phyloP scores from a whole-genome alignment of 2,888 invertebrate species.

The Acrobeloides nanus region DNA sequence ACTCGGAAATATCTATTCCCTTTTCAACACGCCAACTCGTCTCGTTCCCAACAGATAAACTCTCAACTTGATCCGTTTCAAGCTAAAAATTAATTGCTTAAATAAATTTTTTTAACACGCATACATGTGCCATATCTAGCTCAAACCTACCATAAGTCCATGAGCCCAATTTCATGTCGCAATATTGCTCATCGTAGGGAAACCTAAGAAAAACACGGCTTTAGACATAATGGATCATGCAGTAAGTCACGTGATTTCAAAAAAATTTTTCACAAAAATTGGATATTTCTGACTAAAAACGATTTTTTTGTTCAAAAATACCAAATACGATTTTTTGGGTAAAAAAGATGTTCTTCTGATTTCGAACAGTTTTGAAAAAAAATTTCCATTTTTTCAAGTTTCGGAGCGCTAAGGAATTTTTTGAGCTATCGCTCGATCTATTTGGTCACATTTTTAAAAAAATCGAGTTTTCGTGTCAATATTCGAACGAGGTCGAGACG shows the following conservation, averaged over 20 bases:
- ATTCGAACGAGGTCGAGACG: too few species aligned
- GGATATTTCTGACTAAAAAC: too few species aligned
- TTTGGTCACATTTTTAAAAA: too few species aligned
- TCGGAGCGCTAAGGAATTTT: too few species aligned
- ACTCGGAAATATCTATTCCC: slow-evolving; percentile 45
- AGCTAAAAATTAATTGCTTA: slow-evolving; percentile 9
- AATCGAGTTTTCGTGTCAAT: too few species aligned
- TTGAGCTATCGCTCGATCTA: too few species aligned
- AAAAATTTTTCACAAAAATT: too few species aligned
- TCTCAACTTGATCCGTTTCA: slow-evolving; percentile 13
- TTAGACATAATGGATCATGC: too few species aligned
- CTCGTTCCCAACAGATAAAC: slow-evolving; percentile 16
- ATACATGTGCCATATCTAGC: slow-evolving; percentile 48
- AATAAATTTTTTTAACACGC: slow-evolving; percentile 1
- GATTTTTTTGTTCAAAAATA: too few species aligned
- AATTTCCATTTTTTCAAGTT: too few species aligned
- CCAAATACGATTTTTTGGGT: slow-evolving; percentile 6
- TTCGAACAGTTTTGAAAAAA: too few species aligned
- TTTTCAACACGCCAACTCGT: slow-evolving; percentile 24
- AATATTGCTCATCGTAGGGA: slow-evolving; percentile 49
- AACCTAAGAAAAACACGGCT: slow-evolving; percentile 38
- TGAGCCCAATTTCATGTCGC: slow-evolving; percentile 51
- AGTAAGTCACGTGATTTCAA: too few species aligned
- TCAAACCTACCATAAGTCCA: slow-evolving; percentile 52
- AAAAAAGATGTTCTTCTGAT: neutral